These are phyloP conservation scores for Cynopterus brachyotis DNA, from an alignment of 2,113 vertebrate genomes.

Conservation along the genomic window DNA sequence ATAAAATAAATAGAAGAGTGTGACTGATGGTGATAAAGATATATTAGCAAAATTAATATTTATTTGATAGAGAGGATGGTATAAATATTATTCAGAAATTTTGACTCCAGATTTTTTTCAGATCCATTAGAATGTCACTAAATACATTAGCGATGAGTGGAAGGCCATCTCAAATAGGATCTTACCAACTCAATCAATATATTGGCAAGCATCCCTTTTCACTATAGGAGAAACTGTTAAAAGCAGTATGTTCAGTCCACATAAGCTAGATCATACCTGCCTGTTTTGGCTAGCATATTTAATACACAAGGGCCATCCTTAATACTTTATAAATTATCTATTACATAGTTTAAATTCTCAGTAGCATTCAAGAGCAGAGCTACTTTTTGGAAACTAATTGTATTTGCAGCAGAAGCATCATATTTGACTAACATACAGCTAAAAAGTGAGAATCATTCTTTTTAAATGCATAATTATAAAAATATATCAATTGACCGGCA, in stretches of 20 bases:
- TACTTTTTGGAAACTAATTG: conserved; percentile 14
- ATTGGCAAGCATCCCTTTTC: not conserved
- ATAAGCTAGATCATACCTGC: not conserved
- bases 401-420: not conserved
- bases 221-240: not conserved
- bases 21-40: not conserved
- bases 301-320: not conserved
- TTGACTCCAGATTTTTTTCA: not conserved
- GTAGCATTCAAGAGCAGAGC: not conserved
- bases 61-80: not conserved
- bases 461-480: not conserved
- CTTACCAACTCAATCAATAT: not conserved
- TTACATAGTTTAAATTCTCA: not conserved
- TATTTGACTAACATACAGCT: not conserved
- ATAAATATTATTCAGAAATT: not conserved
- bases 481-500: not conserved
- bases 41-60: not conserved
- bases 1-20: not conserved
- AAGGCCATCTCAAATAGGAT: not conserved
- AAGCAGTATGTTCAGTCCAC: not conserved
- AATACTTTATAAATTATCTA: not conserved
- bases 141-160: not conserved
- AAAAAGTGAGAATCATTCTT: not conserved
- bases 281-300: not conserved
- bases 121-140: not conserved